Percentiles rank a stretch among this genome's conserved stretches.
These are phyloP conservation scores for Pyrocephalus nanus DNA, from an alignment of 2,797 vertebrate genomes.

Conservation along the genomic window DNA sequence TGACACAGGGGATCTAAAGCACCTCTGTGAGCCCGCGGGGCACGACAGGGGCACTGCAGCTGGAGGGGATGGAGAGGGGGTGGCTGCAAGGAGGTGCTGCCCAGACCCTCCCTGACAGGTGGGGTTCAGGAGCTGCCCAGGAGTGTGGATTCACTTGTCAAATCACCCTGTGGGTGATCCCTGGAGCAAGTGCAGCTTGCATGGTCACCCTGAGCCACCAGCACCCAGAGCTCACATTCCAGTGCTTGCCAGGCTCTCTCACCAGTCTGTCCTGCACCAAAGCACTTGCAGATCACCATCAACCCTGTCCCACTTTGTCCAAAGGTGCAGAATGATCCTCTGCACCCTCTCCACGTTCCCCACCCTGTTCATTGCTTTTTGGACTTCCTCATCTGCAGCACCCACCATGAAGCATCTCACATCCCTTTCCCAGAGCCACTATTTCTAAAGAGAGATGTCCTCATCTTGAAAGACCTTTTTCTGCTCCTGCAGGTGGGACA, in stretches of 20 bases:
- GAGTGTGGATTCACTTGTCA: not conserved
- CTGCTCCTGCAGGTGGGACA: not conserved
- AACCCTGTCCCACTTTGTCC: not conserved
- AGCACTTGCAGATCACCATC: not conserved
- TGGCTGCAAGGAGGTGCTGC: not conserved
- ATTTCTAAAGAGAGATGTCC: not conserved
- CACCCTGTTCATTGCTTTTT: not conserved
- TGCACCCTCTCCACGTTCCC: not conserved
- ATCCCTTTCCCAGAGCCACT: not conserved
- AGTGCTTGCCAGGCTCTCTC: not conserved
- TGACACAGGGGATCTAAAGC: not conserved
- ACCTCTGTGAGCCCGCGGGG: rapidly evolving
- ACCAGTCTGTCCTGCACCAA: not conserved
- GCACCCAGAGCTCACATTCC: not conserved
- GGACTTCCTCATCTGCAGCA: not conserved
- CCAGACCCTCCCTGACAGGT: too few species aligned
- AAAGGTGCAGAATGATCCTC: rapidly evolving
- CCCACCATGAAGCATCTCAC: not conserved
- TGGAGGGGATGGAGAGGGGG: not conserved
- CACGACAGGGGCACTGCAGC: rapidly evolving
- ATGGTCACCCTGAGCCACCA: not conserved
- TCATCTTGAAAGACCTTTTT: not conserved
- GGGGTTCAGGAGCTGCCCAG: not conserved
- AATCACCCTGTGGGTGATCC: rapidly evolving
- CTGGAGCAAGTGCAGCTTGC: not conserved